These are phyloP conservation scores for Adineta ricciae DNA, from an alignment of 2,888 invertebrate species.

Conservation along the genomic window DNA sequence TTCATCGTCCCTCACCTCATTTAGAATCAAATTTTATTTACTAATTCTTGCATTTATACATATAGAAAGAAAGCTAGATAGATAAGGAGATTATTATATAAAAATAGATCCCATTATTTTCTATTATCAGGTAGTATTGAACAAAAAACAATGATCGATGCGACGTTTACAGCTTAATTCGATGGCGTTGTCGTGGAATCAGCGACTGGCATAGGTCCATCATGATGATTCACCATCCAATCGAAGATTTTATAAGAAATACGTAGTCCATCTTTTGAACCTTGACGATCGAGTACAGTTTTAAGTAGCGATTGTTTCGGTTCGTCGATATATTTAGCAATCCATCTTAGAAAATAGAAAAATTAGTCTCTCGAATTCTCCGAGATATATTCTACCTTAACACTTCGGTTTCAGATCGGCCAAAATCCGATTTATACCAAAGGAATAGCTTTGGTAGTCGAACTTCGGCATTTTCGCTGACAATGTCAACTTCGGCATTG, in stretches of 20 bases:
- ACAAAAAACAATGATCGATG: not conserved
- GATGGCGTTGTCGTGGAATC: not conserved
- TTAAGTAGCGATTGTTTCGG: conserved; percentile 3
- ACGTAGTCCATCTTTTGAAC: conserved; percentile 14
- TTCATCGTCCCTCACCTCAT: not conserved
- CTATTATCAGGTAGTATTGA: not conserved
- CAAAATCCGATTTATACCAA: conserved; percentile 31
- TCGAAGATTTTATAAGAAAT: conserved; percentile 13
- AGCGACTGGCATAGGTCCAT: not conserved
- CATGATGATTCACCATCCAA: conserved; percentile 17
- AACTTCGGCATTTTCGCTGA: conserved; percentile 2
- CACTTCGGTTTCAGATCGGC: conserved; percentile 15
- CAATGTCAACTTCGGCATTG: conserved; percentile 27
- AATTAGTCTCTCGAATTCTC: not conserved
- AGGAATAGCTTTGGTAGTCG: conserved; percentile 28
- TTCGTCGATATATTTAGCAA: conserved; percentile 10
- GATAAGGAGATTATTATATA: not conserved
- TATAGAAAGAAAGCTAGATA: too few relatives aligned
- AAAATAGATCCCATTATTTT: not conserved
- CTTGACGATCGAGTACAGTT: not conserved
- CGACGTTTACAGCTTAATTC: not conserved
- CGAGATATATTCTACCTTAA: too few relatives aligned
- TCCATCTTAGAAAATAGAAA: not conserved
- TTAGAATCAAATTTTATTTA: not conserved
- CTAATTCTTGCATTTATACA: not conserved